Evolutionary conservation across 1,140 invertebrate species (phyloP).

Genomic region (Brachionus rotundiformis): DNA sequence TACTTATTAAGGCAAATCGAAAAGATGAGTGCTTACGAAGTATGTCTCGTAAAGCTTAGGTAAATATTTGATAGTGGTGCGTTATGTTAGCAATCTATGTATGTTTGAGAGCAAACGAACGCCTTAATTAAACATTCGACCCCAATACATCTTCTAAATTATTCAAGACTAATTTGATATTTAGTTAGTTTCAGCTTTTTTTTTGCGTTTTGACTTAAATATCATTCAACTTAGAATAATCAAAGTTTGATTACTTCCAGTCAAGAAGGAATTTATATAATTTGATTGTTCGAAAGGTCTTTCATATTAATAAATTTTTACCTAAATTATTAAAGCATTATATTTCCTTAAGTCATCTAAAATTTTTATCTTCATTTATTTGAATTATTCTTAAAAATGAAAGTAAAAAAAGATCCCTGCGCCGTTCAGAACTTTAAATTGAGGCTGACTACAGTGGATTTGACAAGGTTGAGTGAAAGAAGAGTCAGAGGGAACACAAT

Average conservation of each 20-base stretch:
- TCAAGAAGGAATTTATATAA: not conserved
- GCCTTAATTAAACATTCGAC: conserved; percentile 4
- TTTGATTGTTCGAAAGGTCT: not conserved
- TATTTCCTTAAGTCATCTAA: too few species aligned
- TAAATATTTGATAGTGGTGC: not conserved
- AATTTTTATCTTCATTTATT: too few species aligned
- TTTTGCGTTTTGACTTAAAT: not conserved
- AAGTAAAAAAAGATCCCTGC: too few species aligned
- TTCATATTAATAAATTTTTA: too few species aligned
- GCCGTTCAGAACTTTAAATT: too few species aligned
- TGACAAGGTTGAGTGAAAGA: too few species aligned
- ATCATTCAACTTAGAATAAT: not conserved
- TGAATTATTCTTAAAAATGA: too few species aligned
- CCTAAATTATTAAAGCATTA: too few species aligned
- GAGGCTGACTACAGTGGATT: too few species aligned
- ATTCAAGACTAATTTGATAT: conserved; percentile 1
- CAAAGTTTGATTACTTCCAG: conserved; percentile 1
- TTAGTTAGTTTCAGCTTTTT: not conserved
- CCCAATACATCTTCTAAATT: not conserved
- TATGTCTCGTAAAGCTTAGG: not conserved
- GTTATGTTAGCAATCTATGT: not conserved
- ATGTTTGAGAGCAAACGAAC: not conserved
- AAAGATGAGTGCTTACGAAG: not conserved
- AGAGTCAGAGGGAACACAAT: too few species aligned
- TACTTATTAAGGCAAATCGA: not conserved